Base-by-base conservation (phyloP, 2,888 invertebrate genomes). In the Branchipolynoe longqiensis region DNA sequence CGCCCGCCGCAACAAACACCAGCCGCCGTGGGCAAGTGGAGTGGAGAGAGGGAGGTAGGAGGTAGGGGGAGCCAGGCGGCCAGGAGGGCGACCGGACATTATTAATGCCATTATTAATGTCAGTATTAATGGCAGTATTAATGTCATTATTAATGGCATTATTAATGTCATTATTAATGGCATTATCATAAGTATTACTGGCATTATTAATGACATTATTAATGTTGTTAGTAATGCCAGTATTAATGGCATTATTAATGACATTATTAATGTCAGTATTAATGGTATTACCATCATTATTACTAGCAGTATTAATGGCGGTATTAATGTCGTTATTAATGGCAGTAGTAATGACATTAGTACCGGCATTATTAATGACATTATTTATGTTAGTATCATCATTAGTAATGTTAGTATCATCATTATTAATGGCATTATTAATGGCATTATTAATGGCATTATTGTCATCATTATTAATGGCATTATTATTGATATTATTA, bases 381-480 rank as follows among this genome's bases (percentile, higher is more conserved):
- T 14, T 62, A 62, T 14, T 62, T 14, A 62, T 62, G n/a, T 14
- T 62, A 62, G n/a, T 62, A 62, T 14, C n/a, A 62, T 25, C n/a
- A 62, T 14, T 62, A 62, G n/a, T 62, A 62, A 62, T 62, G n/a
- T 25, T 62, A 62, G 31, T 62, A 62, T 25, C n/a, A 62, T 25
- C n/a, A 62, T 25, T 62, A 62, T 25, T 62, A 62, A 62, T 62
- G n/a, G n/a, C n/a, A 62, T 14, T 62, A n/a, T 14, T 62, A 62
- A 62, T 62, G 31, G n/a, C n/a, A 62, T 14, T 28, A 25, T 14
- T 25, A n/a, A 62, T 28, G n/a, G n/a, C 18, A 48, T 12, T 48
- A 48, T 12, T 48, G 18, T 12, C 18, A 48, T 12, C 18, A 48
- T 12, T 48, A 48, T 12, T 48, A 48, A 48, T 48, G 18, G 18